Percentiles rank a stretch among this genome's conserved stretches.
These are phyloP conservation scores for Hippocampus abdominalis DNA, from an alignment of 2,113 vertebrate species.

Conservation along the genomic window DNA sequence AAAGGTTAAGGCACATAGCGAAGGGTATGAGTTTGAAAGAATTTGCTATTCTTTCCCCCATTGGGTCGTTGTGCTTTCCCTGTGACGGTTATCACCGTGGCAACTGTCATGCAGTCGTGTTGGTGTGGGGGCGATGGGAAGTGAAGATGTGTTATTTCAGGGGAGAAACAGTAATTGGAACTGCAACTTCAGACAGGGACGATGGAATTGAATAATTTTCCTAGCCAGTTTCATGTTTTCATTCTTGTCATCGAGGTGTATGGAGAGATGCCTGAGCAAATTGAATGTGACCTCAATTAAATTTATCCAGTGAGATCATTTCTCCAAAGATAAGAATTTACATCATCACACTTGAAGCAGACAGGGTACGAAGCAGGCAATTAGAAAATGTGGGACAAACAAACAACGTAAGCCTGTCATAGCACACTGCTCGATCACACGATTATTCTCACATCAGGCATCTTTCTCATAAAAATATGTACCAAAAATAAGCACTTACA, in stretches of 20 bases:
- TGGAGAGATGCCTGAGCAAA: conserved; percentile 11
- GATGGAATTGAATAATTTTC: conserved; percentile 27
- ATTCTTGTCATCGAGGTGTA: conserved; percentile 17
- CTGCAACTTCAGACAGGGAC: conserved; percentile 6
- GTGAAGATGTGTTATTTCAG: conserved; percentile 51
- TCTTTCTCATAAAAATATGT: not conserved
- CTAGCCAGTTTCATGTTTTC: conserved; percentile 8
- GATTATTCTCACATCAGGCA: not conserved
- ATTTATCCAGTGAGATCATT: conserved; percentile 7
- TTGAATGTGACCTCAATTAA: conserved; percentile 3
- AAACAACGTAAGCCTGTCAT: not conserved
- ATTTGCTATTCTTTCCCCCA: conserved; percentile 19
- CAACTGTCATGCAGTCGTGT: conserved; percentile 56
- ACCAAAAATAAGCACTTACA: not conserved
- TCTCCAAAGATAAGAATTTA: conserved; percentile 13
- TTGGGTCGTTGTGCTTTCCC: conserved; percentile 41
- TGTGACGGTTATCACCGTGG: conserved; percentile 53
- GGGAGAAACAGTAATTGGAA: conserved; percentile 38
- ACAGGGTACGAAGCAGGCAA: not conserved
- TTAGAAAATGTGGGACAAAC: not conserved
- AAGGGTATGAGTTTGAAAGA: conserved; percentile 13
- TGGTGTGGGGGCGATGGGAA: conserved; percentile 52
- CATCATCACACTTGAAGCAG: conserved; percentile 1
- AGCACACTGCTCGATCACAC: not conserved
- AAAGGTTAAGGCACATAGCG: conserved; percentile 2